A percentile compares a stretch with the other conserved stretches of the same genome.
Evolutionary conservation across 1,140 invertebrate genomes (phyloP).

Genomic region (Drosophila leontia): DNA sequence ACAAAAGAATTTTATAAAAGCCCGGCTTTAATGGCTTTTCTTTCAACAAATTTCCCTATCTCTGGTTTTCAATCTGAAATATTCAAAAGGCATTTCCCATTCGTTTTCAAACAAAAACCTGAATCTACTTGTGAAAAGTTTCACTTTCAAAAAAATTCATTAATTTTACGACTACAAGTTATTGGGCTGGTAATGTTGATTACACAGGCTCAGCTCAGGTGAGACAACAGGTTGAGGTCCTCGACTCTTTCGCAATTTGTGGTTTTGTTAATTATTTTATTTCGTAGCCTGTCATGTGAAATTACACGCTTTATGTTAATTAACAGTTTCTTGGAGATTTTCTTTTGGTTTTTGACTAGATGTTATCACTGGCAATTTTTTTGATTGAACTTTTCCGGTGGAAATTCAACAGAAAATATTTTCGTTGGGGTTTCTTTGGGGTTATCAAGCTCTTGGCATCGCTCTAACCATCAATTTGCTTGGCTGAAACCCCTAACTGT

Average conservation of each 20-base stretch:
- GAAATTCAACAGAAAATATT: constrained; percentile 10
- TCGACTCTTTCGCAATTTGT: constrained; percentile 21
- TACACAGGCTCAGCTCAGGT: constrained; percentile 12
- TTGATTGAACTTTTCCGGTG: constrained; percentile 63
- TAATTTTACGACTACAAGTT: constrained; percentile 72
- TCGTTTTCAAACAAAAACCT: constrained; percentile 48
- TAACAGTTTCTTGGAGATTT: constrained; percentile 16
- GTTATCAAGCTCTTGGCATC: constrained; percentile 67
- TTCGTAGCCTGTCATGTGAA: constrained; percentile 14
- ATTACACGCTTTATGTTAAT: constrained; percentile 46
- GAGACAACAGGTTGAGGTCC: constrained; percentile 47
- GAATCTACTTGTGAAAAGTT: constrained; percentile 50
- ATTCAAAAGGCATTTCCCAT: constrained; percentile 33
- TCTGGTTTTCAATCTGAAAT: constrained; percentile 20
- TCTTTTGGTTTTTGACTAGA: constrained; percentile 27
- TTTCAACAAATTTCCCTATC: constrained; percentile 28
- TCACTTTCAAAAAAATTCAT: constrained; percentile 75
- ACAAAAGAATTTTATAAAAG: constrained; percentile 13
- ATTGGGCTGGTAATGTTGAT: constrained; percentile 45
- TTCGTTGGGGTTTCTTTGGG: background rate
- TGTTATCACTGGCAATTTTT: constrained; percentile 62
- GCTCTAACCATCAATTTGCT: constrained; percentile 43
- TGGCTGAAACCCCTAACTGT: constrained; percentile 19
- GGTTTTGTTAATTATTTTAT: constrained; percentile 43
- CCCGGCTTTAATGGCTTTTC: constrained; percentile 4